Evolutionary conservation across 2,113 vertebrate species (phyloP), one percentile per base, ranked within the genome.

Genomic region (Willisornis vidua): DNA sequence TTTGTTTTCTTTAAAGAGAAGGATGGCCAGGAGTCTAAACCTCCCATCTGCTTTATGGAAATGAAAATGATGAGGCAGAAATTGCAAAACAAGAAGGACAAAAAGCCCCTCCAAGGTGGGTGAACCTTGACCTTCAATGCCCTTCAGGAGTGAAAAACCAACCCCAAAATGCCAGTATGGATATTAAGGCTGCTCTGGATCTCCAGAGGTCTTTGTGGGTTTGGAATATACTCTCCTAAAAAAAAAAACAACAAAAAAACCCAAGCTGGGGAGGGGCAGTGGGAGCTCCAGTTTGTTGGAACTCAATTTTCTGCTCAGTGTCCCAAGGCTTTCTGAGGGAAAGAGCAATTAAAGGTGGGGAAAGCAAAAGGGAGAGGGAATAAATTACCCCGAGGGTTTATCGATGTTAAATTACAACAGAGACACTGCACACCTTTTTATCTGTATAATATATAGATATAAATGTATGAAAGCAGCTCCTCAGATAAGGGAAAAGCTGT

Each of bases 71-170:
- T 71, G 35, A 24, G 25, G 62, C 29, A 37, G 28, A 75, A 87
- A 37, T 1, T 14, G 22, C 18, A 12, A 18, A 9, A 24, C 0
- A 10, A 14, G 48, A 62, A 48, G 12, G 24, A 12, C 8, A 58
- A 51, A 61, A 61, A n/a, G 3, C 45, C 48, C 23, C 49, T 65
- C 57, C 24, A 4, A 5, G 1, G 39, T 14, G 66, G 46, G 24
- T 45, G 48, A 67, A 28, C 10, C 57, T 35, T 33, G 51, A 37
- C 29, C 23, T 43, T 58, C 33, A 10, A 20, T 25, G 2, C 28
- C 51, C 65, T 66, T 43, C 31, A 41, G 62, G 3, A 12, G 52
- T 6, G 10, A 2, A 39, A 70, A 8, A 0, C 0, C 1, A 28
- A 37, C 8, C 10, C 29, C 33, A n/a, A 51, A 72, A n/a, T 5